Evolutionary conservation across 2,888 invertebrate species (phyloP).

Genomic region (Apamea anceps): DNA sequence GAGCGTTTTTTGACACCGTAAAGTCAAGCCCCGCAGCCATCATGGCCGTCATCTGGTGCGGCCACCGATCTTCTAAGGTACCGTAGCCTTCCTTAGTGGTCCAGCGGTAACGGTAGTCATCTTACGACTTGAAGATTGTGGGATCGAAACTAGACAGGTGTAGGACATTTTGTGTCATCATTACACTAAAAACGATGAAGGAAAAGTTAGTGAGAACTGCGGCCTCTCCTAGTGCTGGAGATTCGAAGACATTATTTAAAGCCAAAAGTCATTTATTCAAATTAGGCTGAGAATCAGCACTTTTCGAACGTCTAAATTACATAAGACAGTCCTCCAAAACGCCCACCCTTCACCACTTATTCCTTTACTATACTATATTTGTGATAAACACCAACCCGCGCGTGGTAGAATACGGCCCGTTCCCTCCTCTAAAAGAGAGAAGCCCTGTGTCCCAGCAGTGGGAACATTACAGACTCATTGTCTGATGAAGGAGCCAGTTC

Average conservation of each 20-base stretch:
- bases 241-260: neutral
- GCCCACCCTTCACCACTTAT: too few species aligned
- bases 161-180: neutral
- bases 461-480: neutral
- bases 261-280: too few species aligned
- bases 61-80: neutral
- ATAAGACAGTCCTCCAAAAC: too few species aligned
- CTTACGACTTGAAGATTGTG: neutral
- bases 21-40: neutral
- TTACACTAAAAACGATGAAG: neutral
- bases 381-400: too few species aligned
- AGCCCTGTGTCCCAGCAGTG: too few species aligned
- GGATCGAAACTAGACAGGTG: neutral
- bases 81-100: neutral
- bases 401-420: too few species aligned
- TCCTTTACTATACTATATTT: too few species aligned
- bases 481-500: neutral
- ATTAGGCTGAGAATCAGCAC: too few species aligned
- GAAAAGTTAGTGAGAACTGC: too few species aligned
- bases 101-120: neutral
- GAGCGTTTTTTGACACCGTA: neutral
- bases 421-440: too few species aligned
- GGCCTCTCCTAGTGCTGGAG: too few species aligned
- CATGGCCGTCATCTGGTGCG: neutral
- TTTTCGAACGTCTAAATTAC: too few species aligned